Percentiles rank a stretch among this genome's conserved stretches.
Conservation (phyloP, 2,797 vertebrate species). For the Limnodromus scolopaceus region DNA sequence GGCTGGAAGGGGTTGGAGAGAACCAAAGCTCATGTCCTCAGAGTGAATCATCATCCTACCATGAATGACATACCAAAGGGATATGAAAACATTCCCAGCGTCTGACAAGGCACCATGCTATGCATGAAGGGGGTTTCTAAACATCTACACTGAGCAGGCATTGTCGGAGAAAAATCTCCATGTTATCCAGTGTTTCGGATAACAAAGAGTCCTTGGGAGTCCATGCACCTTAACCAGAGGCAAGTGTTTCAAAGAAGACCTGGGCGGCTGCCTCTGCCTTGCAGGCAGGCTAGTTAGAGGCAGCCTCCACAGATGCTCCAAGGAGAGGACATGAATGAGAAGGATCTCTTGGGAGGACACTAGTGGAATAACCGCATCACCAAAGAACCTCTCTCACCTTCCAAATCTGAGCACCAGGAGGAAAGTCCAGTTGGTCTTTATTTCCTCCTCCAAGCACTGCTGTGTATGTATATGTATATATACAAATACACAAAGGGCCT, state of each 20-base stretch:
- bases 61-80: constrained; percentile 13
- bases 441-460: not conserved
- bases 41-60: constrained; percentile 39
- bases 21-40: not conserved
- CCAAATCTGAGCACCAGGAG: not conserved
- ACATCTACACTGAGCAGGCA: not conserved
- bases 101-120: not conserved
- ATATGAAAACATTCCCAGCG: not conserved
- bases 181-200: not conserved
- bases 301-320: not conserved
- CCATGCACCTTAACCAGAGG: not conserved
- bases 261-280: accelerated
- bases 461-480: not conserved
- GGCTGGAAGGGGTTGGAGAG: not conserved
- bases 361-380: not conserved
- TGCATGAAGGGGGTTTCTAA: not conserved
- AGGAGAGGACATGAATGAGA: not conserved
- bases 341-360: not conserved
- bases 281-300: not conserved
- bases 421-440: not conserved
- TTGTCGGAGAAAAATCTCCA: not conserved
- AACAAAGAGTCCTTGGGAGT: not conserved
- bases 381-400: not conserved
- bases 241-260: not conserved
- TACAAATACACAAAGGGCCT: not conserved